Conservation (phyloP, 2,888 invertebrate genomes). For the Drosophila setosimentum region DNA sequence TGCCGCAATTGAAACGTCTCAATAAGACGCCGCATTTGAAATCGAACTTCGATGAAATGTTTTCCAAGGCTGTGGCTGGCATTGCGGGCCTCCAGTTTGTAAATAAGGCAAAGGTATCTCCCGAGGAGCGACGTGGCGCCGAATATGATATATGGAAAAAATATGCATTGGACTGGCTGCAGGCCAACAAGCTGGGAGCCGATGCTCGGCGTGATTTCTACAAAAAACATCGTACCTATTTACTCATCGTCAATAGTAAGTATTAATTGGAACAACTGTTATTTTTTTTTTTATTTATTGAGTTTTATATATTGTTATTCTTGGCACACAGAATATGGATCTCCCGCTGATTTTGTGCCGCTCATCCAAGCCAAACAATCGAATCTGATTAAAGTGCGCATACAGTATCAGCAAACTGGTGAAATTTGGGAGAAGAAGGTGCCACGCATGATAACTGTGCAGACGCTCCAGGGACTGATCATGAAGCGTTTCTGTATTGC, state of each 20-base stretch:
- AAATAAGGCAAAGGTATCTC: slow-evolving; percentile 89
- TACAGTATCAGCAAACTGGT: slow-evolving; percentile 86
- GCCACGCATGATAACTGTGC: slow-evolving; percentile 91
- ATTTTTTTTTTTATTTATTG: background rate
- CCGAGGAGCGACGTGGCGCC: slow-evolving; percentile 92
- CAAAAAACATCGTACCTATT: slow-evolving; percentile 91
- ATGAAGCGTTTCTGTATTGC: slow-evolving; percentile 90
- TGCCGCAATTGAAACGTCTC: slow-evolving; percentile 85
- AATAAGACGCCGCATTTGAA: slow-evolving; percentile 82
- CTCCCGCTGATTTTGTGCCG: slow-evolving; percentile 91
- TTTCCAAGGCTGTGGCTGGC: slow-evolving; percentile 93
- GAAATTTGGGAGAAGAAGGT: slow-evolving; percentile 89
- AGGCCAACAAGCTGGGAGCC: slow-evolving; percentile 86
- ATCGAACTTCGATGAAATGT: slow-evolving; percentile 88
- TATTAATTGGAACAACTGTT: slow-evolving; percentile 44
- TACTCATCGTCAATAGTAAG: slow-evolving; percentile 90
- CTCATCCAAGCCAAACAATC: slow-evolving; percentile 88
- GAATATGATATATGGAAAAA: slow-evolving; percentile 96
- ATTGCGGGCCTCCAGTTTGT: slow-evolving; percentile 90
- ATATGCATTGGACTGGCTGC: slow-evolving; percentile 91
- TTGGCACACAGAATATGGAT: slow-evolving; percentile 90
- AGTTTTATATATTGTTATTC: background rate
- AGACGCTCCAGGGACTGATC: slow-evolving; percentile 92
- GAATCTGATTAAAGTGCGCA: slow-evolving; percentile 88
- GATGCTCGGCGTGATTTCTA: slow-evolving; percentile 87